These are phyloP conservation scores for Onychostruthus taczanowskii DNA, from an alignment of 2,113 vertebrate genomes.

Conservation along the genomic window DNA sequence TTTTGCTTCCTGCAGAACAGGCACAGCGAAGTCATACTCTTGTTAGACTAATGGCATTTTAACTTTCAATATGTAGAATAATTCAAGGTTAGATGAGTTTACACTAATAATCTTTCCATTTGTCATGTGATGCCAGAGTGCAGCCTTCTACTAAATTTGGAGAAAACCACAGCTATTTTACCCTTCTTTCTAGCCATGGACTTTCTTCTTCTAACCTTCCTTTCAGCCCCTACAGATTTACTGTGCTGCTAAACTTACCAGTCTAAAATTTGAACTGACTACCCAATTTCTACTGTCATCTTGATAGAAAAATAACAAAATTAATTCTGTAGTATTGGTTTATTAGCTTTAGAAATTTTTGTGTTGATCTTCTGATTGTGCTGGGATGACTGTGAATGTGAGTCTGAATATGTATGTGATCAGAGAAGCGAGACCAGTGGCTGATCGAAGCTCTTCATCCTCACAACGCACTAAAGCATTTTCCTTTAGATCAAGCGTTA, in stretches of 20 bases:
- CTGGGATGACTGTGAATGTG: neutral
- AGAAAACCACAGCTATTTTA: neutral
- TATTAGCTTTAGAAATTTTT: neutral
- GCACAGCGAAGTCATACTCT: neutral
- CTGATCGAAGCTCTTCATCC: neutral
- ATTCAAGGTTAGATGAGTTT: neutral
- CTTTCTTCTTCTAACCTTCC: neutral
- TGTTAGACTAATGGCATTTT: neutral
- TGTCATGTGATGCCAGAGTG: neutral
- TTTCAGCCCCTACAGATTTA: neutral
- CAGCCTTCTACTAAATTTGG: neutral
- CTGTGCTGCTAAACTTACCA: neutral
- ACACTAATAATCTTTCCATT: neutral
- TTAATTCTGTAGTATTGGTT: neutral
- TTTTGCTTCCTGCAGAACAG: neutral
- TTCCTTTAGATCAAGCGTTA: neutral
- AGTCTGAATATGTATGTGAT: neutral
- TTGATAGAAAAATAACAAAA: neutral
- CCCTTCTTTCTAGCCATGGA: neutral
- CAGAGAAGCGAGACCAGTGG: neutral
- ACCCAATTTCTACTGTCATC: neutral
- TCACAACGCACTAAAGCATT: neutral
- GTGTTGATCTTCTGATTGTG: neutral
- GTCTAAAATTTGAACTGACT: neutral
- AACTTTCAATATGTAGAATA: neutral